Evolutionary conservation across 2,113 vertebrate species (phyloP), one percentile per base, ranked within the genome.

Genomic region (Leptosomus discolor): DNA sequence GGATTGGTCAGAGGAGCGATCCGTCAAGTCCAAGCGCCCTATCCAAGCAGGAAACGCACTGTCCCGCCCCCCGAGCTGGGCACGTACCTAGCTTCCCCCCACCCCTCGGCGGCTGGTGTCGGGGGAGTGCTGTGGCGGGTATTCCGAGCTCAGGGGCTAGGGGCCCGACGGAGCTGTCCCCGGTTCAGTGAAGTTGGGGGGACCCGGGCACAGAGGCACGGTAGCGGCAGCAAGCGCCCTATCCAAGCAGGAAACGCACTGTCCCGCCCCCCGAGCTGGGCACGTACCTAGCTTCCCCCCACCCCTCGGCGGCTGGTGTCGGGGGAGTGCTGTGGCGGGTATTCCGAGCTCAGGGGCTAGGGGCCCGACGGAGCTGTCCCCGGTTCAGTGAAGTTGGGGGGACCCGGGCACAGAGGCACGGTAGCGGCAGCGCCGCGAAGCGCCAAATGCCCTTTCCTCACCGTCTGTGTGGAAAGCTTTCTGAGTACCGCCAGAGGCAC

Each of bases 201-300:
- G n/a, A n/a, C n/a, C n/a, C n/a, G n/a, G n/a, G n/a, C n/a, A n/a
- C n/a, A n/a, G n/a, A n/a, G n/a, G n/a, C n/a, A n/a, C n/a, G n/a
- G n/a, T n/a, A n/a, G n/a, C n/a, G n/a, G n/a, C n/a, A n/a, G n/a
- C 21, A 13, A 6, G 0, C 0, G 6, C 2, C 90, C 74, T 60
- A 88, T 93, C 58, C 5, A 8, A 2, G 24, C 21, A 22, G 39
- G 27, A 15, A 24, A 5, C 0, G 15, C 4, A 0, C 27, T 20
- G 37, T 3, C 46, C 82, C 68, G 57, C 57, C 92, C 54, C 58
- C 23, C 15, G 22, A 20, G 21, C 39, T 4, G 4, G 5, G 24
- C 6, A 76, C 54, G 29, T 41, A 34, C 2, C 15, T 23, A 4
- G 13, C 12, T 34, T 36, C 16, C 29, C 23, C 19, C 4, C 19